Conservation (phyloP, 2,113 vertebrate species). For the Empidonax alnorum region DNA sequence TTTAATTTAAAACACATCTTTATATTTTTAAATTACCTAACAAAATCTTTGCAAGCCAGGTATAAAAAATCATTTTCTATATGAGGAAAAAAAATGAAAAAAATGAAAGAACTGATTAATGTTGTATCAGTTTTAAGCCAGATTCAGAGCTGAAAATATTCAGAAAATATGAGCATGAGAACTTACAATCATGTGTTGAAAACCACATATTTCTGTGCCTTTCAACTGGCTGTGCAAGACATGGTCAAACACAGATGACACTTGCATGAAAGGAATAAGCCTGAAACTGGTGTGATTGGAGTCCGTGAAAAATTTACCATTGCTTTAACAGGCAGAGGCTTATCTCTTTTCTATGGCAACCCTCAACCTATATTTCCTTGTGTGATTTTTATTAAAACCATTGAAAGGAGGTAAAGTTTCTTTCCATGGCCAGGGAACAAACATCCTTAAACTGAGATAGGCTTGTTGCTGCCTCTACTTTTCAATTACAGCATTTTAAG, state of each 20-base stretch:
- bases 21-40: background rate
- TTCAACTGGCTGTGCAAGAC: background rate
- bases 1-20: background rate
- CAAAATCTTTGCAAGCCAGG: background rate
- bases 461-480: background rate
- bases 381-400: background rate
- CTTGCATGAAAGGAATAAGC: background rate
- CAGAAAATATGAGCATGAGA: background rate
- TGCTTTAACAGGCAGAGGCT: background rate
- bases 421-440: background rate
- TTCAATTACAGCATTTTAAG: background rate
- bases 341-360: background rate
- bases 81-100: background rate
- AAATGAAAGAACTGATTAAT: background rate
- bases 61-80: background rate
- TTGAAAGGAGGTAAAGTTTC: background rate
- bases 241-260: background rate
- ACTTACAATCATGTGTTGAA: background rate
- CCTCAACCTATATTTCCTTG: background rate
- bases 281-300: background rate
- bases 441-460: background rate
- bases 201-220: background rate
- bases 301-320: background rate
- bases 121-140: background rate
- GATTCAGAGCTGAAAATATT: background rate